Conservation (phyloP, 2,113 vertebrate species). For the Mastomys natalensis region DNA sequence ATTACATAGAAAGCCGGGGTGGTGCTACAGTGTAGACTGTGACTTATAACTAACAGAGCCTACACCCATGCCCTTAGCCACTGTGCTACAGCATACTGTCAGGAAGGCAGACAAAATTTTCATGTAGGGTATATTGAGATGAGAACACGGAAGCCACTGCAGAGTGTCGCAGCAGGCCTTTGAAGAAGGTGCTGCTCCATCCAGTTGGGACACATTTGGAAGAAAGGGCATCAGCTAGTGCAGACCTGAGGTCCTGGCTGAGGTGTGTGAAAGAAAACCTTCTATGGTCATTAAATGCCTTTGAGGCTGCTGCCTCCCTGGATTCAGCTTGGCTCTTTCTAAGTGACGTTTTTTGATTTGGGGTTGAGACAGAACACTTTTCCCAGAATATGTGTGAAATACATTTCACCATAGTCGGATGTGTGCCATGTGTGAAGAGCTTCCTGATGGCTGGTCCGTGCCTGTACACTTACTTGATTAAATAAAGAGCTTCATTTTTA, state of each 20-base stretch:
- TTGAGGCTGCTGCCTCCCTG: neutral
- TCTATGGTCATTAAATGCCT: neutral
- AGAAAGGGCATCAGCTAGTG: fast-evolving
- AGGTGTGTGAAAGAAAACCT: neutral
- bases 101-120: fast-evolving
- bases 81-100: fast-evolving
- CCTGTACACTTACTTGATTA: neutral
- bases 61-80: too few relatives aligned
- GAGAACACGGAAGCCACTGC: neutral
- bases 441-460: fast-evolving
- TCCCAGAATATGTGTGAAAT: neutral
- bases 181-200: neutral
- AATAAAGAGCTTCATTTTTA: neutral
- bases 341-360: conserved; percentile 10
- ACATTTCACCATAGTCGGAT: neutral
- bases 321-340: neutral
- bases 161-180: too few relatives aligned
- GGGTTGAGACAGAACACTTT: neutral
- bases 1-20: neutral
- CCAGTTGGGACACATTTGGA: neutral
- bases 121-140: fast-evolving
- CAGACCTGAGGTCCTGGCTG: fast-evolving
- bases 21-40: neutral
- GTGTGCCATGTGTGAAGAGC: neutral
- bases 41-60: neutral